Conservation (phyloP, 2,888 invertebrate genomes). For the Phyllotreta cruciferae region DNA sequence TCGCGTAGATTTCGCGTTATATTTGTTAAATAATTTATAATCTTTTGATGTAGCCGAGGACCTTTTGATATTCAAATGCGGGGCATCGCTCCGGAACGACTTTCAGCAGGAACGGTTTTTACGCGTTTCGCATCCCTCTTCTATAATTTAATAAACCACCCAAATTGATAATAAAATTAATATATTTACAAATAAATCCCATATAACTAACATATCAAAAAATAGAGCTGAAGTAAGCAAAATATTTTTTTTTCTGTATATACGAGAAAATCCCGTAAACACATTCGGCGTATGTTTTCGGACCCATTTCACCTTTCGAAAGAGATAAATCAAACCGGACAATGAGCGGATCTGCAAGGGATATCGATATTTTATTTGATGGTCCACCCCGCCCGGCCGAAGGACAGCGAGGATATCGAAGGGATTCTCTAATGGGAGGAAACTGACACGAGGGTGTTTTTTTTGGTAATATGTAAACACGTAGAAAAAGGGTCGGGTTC, state of each 20-base stretch:
- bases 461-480: conserved; percentile 12
- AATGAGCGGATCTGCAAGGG: conserved; percentile 19
- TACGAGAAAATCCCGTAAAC: too few species aligned
- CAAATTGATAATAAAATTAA: too few species aligned
- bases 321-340: conserved; percentile 26
- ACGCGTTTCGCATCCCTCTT: too few species aligned
- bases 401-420: background rate
- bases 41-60: conserved; percentile 48
- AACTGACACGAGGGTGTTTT: conserved; percentile 6
- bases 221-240: too few species aligned
- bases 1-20: conserved; percentile 50
- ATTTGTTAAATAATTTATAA: conserved; percentile 56
- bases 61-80: conserved; percentile 40
- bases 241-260: too few species aligned
- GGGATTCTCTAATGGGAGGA: conserved; percentile 1
- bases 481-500: background rate
- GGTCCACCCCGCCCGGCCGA: background rate
- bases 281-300: too few species aligned
- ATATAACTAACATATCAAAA: too few species aligned
- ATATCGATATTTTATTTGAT: conserved; percentile 27
- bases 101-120: conserved; percentile 22
- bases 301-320: too few species aligned
- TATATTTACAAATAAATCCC: too few species aligned
- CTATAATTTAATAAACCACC: too few species aligned
- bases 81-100: conserved; percentile 20